Base-by-base conservation (phyloP, 1,140 invertebrate species). In the Pinna nobilis region DNA sequence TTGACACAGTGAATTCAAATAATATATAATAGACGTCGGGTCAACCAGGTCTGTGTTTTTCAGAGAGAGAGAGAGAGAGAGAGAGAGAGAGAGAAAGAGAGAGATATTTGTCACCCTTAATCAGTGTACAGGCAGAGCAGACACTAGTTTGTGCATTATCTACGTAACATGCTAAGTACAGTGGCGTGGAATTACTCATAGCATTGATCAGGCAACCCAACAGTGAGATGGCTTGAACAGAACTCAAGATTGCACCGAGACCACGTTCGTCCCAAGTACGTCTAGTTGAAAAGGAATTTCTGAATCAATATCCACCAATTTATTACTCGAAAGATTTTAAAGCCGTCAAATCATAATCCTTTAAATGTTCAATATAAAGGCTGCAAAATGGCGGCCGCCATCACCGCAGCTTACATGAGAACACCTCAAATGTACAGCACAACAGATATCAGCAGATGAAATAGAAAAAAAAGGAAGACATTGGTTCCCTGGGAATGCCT, bases 271-370 rank as follows among this genome's bases (percentile, higher is more conserved):
- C 23, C 32, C 37, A 59, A 59, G 20, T 35, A 28, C 55, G 9
- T 33, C 20, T 33, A 7, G n/a, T 33, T 35, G 55, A 30, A 59
- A 3, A 59, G 55, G 55, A 59, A 59, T 59, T 30, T 59, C n/a
- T 59, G 18, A 59, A 59, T 59, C 55, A 59, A 59, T 59, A 59
- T 59, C 55, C 18, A 32, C 30, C 37, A 30, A 59, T 59, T 59
- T 59, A 59, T 59, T 33, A 59, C 30, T 15, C 20, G 20, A 6
- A 33, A 59, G 55, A 59, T 59, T 59, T 59, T n/a, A 9, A n/a
- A 33, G 30, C 20, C 37, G 55, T 59, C 55, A 33, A 35, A 20
- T 59, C 15, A 35, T 59, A 59, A 59, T 59, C 55, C 55, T 59
- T 30, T n/a, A 33, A 59, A 59, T 59, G 55, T 59, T 59, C 55